Base-by-base conservation (phyloP, 2,888 invertebrate genomes). In the Hirtodrosophila cameraria region DNA sequence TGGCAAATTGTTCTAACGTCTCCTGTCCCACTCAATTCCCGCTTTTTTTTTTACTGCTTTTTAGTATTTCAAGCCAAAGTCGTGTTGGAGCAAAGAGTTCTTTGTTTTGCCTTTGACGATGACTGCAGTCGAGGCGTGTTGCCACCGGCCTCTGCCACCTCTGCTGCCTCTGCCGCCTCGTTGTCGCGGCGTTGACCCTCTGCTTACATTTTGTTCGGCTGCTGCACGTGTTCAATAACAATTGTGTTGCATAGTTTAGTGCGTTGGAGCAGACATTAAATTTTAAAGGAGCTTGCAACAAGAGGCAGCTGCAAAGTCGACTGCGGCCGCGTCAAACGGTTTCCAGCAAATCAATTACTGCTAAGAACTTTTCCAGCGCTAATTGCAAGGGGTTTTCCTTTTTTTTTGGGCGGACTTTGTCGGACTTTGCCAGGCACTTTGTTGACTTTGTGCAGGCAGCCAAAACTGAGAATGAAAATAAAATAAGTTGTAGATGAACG, bases 101-200 rank as follows among this genome's bases (percentile, higher is more conserved):
- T 79, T 85, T 79, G 82, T 84, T 79, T 84, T 75, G 71, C 78
- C 81, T 84, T 81, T 77, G 71, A 84, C 64, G 76, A 67, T 67
- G 72, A 43, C 75, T 74, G 65, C 60, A 42, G 31, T 25, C 31
- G 33, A 42, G 49, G 69, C 39, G 16, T 38, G 35, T 20, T 64
- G 45, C 45, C 27, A 33, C 31, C 6, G 11, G 16, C 48, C 15
- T 1, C 57, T 15, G 16, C 20, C 18, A 25, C 18, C 41, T n/a
- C n/a, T 8, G 5, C 54, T 38, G 9, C 49, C 49, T 25, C 35
- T n/a, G n/a, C 12, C 35, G 31, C 25, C 48, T 27, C 54, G 52
- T 18, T 41, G 50, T 50, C n/a, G 57, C 49, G 45, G 41, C 43
- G 66, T 48, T 59, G 53, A n/a, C n/a, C n/a, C n/a, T n/a, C 48